Base-by-base conservation (phyloP, 2,113 vertebrate genomes). In the Bufo bufo region DNA sequence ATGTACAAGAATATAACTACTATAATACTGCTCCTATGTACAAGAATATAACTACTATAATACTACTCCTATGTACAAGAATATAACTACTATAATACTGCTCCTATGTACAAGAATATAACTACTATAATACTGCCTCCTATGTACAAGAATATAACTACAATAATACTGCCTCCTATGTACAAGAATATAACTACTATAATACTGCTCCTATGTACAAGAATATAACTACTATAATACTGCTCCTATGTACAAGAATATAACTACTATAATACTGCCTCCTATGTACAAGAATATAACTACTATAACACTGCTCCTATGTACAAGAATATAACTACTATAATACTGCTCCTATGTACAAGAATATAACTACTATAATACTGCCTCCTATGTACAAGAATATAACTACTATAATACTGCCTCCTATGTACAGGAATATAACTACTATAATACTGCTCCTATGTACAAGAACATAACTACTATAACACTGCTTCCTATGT, bases 171-270 rank as follows among this genome's bases (percentile, higher is more conserved):
- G 59, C 20, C 56, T 19, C 59, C 33, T 72, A 72, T 72, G 12
- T 47, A 45, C 69, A 72, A 45, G 69, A 72, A 72, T 72, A 72
- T 72, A 72, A 72, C 13, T 45, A 72, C 72, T 75, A 75, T 75
- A 75, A 75, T 75, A 75, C 72, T 75, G 47, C 72, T 6, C 72
- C 8, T 50, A 75, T 50, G 16, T 75, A 50, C 43, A 75, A 50
- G 72, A 50, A 75, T 72, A 72, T 72, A 72, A 72, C 69, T 72
- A 72, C 69, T 71, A 72, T 72, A 72, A 45, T 71, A 72, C 69
- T 47, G 4, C 72, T 0, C 72, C 72, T 75, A 75, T 75, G 2
- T 75, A 75, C 45, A 75, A 49, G 17, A 49, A 75, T 75, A 75
- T 49, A 75, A 75, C 72, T 69, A 75, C 72, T 75, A 75, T 72